phyloP scores from a whole-genome alignment of 2,797 vertebrate species.

The Crypturellus tataupa region DNA sequence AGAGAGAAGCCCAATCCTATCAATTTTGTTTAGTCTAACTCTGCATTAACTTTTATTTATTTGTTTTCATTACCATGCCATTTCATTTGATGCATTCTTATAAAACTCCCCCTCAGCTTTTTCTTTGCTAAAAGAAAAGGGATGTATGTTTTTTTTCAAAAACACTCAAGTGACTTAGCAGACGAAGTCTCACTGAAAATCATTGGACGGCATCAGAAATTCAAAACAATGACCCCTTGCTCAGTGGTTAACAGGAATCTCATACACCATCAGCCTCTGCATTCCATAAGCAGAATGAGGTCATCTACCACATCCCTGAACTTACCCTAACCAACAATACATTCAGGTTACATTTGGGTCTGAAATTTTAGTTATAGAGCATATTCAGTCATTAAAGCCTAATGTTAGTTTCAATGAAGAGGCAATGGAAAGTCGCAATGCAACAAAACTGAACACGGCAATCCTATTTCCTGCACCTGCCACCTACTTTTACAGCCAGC shows the following conservation, averaged over 20 bases:
- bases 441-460: neutral
- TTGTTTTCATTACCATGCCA: conserved; percentile 8
- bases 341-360: neutral
- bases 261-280: neutral
- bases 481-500: neutral
- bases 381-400: conserved; percentile 14
- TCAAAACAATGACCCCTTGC: neutral
- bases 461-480: neutral
- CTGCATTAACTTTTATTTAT: conserved; percentile 17
- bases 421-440: neutral
- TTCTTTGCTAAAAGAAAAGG: neutral
- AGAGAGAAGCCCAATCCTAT: neutral
- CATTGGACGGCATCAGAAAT: neutral
- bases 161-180: neutral
- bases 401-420: neutral
- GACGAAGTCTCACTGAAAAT: neutral
- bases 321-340: neutral
- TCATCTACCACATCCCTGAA: neutral
- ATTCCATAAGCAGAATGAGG: neutral
- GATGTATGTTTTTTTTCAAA: neutral
- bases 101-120: neutral
- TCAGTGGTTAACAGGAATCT: neutral
- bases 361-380: conserved; percentile 30
- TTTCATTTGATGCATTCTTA: conserved; percentile 7
- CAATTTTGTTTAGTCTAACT: neutral